Conservation (phyloP, 2,113 vertebrate species). For the Eira barbara region DNA sequence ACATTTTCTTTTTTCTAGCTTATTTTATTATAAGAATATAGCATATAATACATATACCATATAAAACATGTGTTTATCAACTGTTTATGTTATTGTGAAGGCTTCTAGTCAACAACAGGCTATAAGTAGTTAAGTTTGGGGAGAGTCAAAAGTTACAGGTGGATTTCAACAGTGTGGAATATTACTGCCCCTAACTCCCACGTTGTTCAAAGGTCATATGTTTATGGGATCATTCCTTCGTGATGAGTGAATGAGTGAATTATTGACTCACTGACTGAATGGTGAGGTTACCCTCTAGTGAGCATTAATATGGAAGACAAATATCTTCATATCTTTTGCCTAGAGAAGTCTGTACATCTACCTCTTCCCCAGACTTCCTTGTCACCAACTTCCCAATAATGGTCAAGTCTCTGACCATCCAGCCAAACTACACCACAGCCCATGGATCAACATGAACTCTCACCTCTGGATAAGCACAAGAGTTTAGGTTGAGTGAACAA, state of each 20-base stretch:
- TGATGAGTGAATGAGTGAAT: background rate
- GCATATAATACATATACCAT: background rate
- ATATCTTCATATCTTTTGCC: background rate
- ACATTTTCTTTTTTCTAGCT: background rate
- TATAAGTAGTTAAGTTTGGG: background rate
- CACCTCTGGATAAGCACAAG: background rate
- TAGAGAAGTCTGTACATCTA: background rate
- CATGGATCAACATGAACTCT: background rate
- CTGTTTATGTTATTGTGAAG: background rate
- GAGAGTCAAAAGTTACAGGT: background rate
- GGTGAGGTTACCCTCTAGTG: background rate
- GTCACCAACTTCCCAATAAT: background rate
- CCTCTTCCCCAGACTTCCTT: background rate
- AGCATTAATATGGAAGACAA: background rate
- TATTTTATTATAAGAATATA: background rate
- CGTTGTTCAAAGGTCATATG: background rate
- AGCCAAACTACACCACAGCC: background rate
- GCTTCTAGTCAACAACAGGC: background rate
- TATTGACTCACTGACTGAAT: background rate
- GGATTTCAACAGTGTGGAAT: background rate
- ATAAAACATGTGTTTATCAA: background rate
- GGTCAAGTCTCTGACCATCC: background rate
- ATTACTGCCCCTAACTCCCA: background rate
- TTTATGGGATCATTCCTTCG: background rate
- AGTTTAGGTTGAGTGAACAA: background rate